Evolutionary conservation across 1,140 invertebrate genomes (phyloP), one percentile per base, ranked within the genome.

Genomic region (Sitodiplosis mosellana): DNA sequence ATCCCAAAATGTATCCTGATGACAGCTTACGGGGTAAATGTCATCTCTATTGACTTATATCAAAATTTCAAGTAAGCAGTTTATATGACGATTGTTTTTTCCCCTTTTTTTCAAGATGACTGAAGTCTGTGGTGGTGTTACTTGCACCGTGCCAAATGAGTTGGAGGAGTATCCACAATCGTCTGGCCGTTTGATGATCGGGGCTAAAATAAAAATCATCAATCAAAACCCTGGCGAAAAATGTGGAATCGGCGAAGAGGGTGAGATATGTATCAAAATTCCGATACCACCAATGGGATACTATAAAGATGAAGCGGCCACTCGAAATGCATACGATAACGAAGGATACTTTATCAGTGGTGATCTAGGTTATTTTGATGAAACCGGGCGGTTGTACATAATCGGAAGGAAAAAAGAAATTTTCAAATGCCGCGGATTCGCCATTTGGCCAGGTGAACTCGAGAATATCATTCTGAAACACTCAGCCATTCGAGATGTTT

Each of bases 381-480:
- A 75, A 49, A 66, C 76, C 6, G 67, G 66, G 2, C 73, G 68
- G 47, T 72, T 81, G 50, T 77, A 64, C 51, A 67, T 82, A 46
- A 66, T 76, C 1, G 80, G 80, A 54, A 63, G 81, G 49, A 58
- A 80, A 15, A 83, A 83, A 54, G 78, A 81, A 57, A 60, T 81
- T 21, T 79, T 82, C 45, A 82, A 83, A 60, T 79, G 76, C 44
- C 63, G 63, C 21, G 57, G 57, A 42, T 63, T 58, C 54, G 61
- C 64, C 53, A 63, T 67, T 53, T 38, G 10, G 20, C 45, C 45
- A 38, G 10, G 18, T 20, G 45, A 47, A 47, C 36, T 47, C 37
- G 45, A 47, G 37, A 37, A 47, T 21, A 15, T 84, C 18, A 66
- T 84, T 17, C 56, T 77, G 19, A 67, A 72, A 53, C 69, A 81